phyloP scores from a whole-genome alignment of 2,888 invertebrate genomes.

The Dryomyza anilis region DNA sequence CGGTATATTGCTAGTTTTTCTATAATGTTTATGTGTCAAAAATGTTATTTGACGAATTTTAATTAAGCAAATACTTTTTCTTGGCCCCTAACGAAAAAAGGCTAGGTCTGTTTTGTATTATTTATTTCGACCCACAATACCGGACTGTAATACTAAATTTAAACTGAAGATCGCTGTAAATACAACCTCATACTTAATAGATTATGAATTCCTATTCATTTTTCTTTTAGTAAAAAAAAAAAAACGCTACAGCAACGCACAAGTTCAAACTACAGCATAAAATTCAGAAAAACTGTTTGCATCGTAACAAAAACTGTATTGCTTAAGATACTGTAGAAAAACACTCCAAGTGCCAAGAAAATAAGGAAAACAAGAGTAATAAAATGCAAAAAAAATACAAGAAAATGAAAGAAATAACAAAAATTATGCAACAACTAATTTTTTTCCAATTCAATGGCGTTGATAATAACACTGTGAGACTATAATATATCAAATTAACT shows the following conservation, averaged over 20 bases:
- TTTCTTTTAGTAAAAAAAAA: neutral
- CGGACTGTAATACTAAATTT: too few relatives aligned
- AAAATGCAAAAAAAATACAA: neutral
- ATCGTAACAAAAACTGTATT: neutral
- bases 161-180: neutral
- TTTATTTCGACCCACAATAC: too few relatives aligned
- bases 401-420: neutral
- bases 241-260: constrained; percentile 7
- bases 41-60: too few relatives aligned
- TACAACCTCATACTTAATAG: neutral
- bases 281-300: neutral
- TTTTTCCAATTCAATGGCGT: too few relatives aligned
- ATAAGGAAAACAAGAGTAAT: neutral
- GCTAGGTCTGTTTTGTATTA: too few relatives aligned
- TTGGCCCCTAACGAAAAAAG: too few relatives aligned
- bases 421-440: too few relatives aligned
- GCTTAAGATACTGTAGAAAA: neutral
- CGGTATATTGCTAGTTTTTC: too few relatives aligned
- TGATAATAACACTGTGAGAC: too few relatives aligned
- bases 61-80: too few relatives aligned
- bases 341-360: neutral
- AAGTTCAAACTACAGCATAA: constrained; percentile 12
- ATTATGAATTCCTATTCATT: neutral
- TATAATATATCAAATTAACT: too few relatives aligned
- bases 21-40: too few relatives aligned